phyloP scores from a whole-genome alignment of 2,797 vertebrate species.

The Mionectes olivaceus region DNA sequence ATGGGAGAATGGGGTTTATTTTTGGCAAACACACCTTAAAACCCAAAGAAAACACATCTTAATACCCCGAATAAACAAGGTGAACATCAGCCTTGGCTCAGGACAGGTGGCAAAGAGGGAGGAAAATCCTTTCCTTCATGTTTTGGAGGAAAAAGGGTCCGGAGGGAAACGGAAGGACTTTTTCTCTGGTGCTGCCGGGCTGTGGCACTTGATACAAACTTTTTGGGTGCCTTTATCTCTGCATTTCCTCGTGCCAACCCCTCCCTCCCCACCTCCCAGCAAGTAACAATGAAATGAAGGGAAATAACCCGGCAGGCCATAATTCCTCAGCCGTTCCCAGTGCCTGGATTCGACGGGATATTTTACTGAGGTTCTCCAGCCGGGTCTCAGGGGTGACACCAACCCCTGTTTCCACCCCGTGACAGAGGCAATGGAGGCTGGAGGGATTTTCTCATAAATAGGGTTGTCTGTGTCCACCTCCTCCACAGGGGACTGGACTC shows the following conservation, averaged over 20 bases:
- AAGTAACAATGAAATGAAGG: neutral
- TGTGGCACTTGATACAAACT: neutral
- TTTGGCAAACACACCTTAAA: neutral
- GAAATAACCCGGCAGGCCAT: neutral
- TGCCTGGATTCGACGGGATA: neutral
- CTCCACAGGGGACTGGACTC: neutral
- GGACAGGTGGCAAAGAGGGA: neutral
- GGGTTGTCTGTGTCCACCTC: neutral
- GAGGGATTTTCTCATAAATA: slow-evolving; percentile 47
- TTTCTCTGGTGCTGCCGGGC: neutral
- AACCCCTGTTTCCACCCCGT: neutral
- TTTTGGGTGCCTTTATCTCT: fast-evolving
- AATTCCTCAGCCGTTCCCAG: neutral
- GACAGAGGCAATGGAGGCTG: neutral
- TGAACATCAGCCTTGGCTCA: neutral
- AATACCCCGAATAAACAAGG: neutral
- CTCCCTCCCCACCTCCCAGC: neutral
- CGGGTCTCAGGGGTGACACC: slow-evolving; percentile 7
- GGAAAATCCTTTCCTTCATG: neutral
- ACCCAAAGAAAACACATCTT: neutral
- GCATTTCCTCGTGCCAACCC: neutral
- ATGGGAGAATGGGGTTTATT: neutral
- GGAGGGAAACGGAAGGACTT: neutral
- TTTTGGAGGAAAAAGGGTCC: neutral
- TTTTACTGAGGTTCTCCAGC: neutral